Evolutionary conservation across 2,797 vertebrate species (phyloP), one percentile per base, ranked within the genome.

Genomic region (Cuniculus paca): DNA sequence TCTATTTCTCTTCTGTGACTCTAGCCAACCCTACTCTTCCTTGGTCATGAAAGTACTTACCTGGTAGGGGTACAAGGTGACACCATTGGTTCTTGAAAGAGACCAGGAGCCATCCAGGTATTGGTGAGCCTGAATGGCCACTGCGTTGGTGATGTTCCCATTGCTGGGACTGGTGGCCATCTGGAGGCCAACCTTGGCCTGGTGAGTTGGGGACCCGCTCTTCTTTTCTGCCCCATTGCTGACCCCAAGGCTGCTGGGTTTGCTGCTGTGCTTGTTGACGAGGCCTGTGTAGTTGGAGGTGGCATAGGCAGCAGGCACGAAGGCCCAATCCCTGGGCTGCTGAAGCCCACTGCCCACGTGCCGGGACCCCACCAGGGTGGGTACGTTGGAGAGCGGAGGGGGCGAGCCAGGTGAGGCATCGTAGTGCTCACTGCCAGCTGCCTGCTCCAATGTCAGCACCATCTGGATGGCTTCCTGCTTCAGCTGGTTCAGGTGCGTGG

Each of bases 381-480:
- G 98, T 48, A 98, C 94, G 39, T 75, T 98, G 96, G 98, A 97
- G 63, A 99, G 98, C 1, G 99, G 98, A 0, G 99, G 99, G 0
- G 99, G 99, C 0, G 99, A 99, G 39, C 99, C 98, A 0, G 99
- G 99, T 0, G 99, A 99, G 90, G 99, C 98, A 90, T 99, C 99
- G 0, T 98, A 99, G 81, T 99, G 99, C 96, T 99, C 98, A 0
- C 98, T 98, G 95, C 98, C 98, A 12, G 98, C 98, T 36, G 99
- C 98, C 96, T 99, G 99, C 94, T 99, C 99, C 92, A 99, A 98
- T 93, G 98, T 98, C 97, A 99, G 98, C 95, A 99, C 99, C 99
- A 99, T 98, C 98, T 99, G 99, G 97, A 99, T 98, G 54, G 99
- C 99, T 97, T 99, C 99, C 95, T 99, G 99, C 97, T 99, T 99